Evolutionary conservation across 2,888 invertebrate genomes (phyloP).

Genomic region (Copidosoma aretas): DNA sequence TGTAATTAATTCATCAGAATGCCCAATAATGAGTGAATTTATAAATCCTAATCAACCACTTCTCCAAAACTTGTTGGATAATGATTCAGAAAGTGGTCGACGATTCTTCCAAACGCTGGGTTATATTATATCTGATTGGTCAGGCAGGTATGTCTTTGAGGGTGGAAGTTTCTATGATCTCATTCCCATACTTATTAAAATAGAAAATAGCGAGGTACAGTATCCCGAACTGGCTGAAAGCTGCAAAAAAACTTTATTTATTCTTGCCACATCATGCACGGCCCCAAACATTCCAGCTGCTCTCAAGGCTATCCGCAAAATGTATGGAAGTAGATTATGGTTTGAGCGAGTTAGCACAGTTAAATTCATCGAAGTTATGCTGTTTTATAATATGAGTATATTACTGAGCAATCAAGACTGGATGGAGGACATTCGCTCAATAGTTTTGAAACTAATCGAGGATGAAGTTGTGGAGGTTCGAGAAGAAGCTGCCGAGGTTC

Average conservation of each 20-base stretch:
- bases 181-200: conserved; percentile 72
- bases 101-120: conserved; percentile 73
- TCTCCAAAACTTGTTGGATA: conserved; percentile 63
- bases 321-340: conserved; percentile 68
- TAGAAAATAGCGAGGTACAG: conserved; percentile 79
- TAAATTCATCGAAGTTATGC: conserved; percentile 74
- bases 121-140: conserved; percentile 59
- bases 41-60: conserved; percentile 66
- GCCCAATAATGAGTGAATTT: conserved; percentile 58
- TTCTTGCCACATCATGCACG: conserved; percentile 73
- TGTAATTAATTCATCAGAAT: conserved; percentile 50
- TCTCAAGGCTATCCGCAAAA: conserved; percentile 66
- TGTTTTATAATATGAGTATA: conserved; percentile 76
- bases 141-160: background rate
- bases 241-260: conserved; percentile 72
- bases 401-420: conserved; percentile 65
- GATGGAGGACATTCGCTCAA: conserved; percentile 67
- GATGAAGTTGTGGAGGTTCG: conserved; percentile 82
- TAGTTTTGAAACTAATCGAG: conserved; percentile 73
- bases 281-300: conserved; percentile 73
- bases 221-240: conserved; percentile 73
- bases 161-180: conserved; percentile 66
- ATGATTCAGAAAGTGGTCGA: conserved; percentile 66
- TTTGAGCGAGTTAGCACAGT: conserved; percentile 72
- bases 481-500: conserved; percentile 79